A percentile compares a stretch with the other conserved stretches of the same genome.
Conservation (phyloP, 2,113 vertebrate species). For the Mirounga angustirostris region DNA sequence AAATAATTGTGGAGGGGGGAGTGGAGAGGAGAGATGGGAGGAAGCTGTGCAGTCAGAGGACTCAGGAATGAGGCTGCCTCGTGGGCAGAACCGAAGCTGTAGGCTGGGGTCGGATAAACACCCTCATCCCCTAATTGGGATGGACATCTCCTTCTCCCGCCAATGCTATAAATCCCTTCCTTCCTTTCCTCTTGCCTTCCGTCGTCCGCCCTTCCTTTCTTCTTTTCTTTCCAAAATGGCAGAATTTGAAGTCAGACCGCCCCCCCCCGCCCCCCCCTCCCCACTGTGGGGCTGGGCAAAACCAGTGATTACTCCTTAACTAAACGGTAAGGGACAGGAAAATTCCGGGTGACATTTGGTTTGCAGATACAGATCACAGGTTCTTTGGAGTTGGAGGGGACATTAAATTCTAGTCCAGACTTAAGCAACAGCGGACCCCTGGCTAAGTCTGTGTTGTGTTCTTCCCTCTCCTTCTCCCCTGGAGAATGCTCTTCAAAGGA, state of each 20-base stretch:
- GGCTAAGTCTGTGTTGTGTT: background rate
- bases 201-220: background rate
- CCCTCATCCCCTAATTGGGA: background rate
- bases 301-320: background rate
- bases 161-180: too few species aligned
- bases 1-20: background rate
- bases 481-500: background rate
- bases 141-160: background rate
- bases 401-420: background rate
- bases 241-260: background rate
- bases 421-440: background rate
- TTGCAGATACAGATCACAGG: background rate
- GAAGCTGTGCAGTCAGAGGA: fast-evolving
- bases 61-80: background rate
- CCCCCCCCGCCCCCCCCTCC: fast-evolving
- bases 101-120: background rate
- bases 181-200: background rate
- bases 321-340: background rate
- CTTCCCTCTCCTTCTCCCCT: background rate
- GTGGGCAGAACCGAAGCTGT: background rate
- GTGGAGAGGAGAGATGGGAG: background rate
- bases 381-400: background rate
- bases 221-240: background rate
- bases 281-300: background rate
- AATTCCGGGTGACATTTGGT: background rate